These are phyloP conservation scores for Cyclina sinensis DNA, from an alignment of 1,140 invertebrate genomes.

Conservation along the genomic window DNA sequence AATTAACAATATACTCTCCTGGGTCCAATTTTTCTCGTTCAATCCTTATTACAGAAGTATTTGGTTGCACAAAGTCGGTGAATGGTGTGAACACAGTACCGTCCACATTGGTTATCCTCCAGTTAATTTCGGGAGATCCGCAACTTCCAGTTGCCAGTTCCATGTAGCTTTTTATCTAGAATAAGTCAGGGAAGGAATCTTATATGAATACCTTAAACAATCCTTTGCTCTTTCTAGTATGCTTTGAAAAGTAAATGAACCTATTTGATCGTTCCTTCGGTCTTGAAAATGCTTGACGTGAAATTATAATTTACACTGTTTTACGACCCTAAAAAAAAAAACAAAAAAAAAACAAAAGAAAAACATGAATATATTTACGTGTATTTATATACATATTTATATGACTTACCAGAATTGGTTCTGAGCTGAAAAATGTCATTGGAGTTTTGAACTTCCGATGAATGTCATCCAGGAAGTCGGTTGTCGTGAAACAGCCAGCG, in stretches of 20 bases:
- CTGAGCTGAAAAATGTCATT: background rate
- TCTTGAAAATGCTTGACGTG: no score
- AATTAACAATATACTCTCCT: conserved; percentile 32
- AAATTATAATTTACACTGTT: no score
- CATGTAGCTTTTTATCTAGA: conserved; percentile 51
- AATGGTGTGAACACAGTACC: background rate
- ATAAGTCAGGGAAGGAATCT: no score
- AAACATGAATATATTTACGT: no score
- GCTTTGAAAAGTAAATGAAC: no score
- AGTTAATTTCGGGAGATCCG: background rate
- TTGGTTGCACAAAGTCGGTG: conserved; percentile 3
- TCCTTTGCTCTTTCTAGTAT: no score
- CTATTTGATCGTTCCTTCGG: no score
- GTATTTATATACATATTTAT: no score
- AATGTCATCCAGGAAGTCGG: background rate
- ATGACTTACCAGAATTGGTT: conserved; percentile 21
- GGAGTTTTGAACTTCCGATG: background rate
- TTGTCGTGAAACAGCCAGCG: background rate
- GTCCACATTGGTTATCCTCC: conserved; percentile 26
- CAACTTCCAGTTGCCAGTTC: background rate
- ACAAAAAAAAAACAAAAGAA: no score
- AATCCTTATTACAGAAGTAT: background rate
- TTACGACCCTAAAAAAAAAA: no score
- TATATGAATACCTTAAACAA: no score
- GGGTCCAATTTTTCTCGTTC: conserved; percentile 10